Percentiles rank a stretch among this genome's conserved stretches.
These are phyloP conservation scores for Drosophila algonquin DNA, from an alignment of 2,888 invertebrate species.

Conservation along the genomic window DNA sequence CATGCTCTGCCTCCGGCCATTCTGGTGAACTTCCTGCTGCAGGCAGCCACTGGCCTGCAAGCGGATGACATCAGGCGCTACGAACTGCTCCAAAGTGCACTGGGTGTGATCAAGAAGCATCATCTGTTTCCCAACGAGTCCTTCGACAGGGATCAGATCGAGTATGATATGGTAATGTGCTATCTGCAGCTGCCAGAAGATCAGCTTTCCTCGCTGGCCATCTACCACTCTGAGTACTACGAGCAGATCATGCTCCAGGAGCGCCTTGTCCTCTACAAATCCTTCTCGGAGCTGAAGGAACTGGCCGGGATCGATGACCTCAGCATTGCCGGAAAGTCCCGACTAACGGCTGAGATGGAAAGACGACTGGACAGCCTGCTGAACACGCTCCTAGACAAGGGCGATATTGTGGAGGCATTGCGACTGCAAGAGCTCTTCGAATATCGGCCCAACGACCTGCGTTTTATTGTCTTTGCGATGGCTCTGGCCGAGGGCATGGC, in stretches of 20 bases:
- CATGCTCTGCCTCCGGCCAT: slow-evolving; percentile 87
- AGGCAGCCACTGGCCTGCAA: slow-evolving; percentile 77
- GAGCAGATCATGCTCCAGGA: slow-evolving; percentile 82
- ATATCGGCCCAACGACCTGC: slow-evolving; percentile 85
- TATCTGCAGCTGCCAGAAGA: slow-evolving; percentile 73
- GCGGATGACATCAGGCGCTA: slow-evolving; percentile 84
- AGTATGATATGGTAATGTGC: slow-evolving; percentile 83
- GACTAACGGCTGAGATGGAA: slow-evolving; percentile 76
- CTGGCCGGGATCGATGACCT: slow-evolving; percentile 83
- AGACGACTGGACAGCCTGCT: slow-evolving; percentile 83
- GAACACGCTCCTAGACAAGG: slow-evolving; percentile 85
- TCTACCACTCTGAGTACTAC: slow-evolving; percentile 83
- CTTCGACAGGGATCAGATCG: slow-evolving; percentile 83
- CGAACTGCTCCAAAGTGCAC: slow-evolving; percentile 82
- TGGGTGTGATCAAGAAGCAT: slow-evolving; percentile 82
- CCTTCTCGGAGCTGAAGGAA: slow-evolving; percentile 83
- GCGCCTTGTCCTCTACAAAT: slow-evolving; percentile 82
- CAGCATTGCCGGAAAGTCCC: slow-evolving; percentile 72
- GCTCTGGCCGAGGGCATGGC: slow-evolving; percentile 87
- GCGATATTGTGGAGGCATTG: slow-evolving; percentile 86
- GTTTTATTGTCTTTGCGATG: slow-evolving; percentile 86
- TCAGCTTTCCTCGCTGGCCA: slow-evolving; percentile 46
- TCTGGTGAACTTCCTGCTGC: slow-evolving; percentile 87
- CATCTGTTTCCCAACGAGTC: slow-evolving; percentile 83
- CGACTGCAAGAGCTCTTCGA: slow-evolving; percentile 85